Evolutionary conservation across 2,113 vertebrate species (phyloP).

Genomic region (Oxyruncus cristatus): DNA sequence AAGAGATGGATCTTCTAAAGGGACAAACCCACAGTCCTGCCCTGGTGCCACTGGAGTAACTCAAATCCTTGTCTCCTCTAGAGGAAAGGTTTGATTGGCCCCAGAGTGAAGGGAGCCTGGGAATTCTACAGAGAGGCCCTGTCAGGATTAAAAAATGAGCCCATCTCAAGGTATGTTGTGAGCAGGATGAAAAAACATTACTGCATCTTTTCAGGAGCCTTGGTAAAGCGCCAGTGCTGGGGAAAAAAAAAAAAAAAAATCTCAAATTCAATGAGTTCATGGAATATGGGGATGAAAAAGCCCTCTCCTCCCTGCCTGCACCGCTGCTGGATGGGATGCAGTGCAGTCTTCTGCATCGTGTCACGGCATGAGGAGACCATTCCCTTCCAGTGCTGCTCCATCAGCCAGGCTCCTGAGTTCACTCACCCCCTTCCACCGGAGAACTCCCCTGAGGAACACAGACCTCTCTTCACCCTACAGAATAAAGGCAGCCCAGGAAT

Average conservation of each 20-base stretch:
- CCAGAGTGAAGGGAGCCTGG: neutral
- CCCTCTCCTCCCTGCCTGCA: neutral
- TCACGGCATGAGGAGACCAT: neutral
- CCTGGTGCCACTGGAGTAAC: neutral
- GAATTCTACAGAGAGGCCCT: neutral
- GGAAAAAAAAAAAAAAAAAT: neutral
- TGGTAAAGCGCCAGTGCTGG: neutral
- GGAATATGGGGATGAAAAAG: neutral
- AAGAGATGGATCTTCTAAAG: neutral
- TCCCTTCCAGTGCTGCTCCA: neutral
- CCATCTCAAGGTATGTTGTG: neutral
- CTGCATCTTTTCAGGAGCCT: neutral
- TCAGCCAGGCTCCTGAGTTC: neutral
- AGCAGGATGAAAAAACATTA: neutral
- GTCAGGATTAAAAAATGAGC: neutral
- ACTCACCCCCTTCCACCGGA: neutral
- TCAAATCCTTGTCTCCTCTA: neutral
- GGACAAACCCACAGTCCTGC: too few relatives aligned
- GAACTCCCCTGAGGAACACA: neutral
- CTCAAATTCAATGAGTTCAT: neutral
- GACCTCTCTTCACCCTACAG: neutral
- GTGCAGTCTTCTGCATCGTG: neutral
- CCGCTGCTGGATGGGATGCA: neutral
- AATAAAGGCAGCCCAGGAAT: constrained; percentile 3
- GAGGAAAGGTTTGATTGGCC: neutral